Base-by-base conservation (phyloP, 2,888 invertebrate genomes). In the Gortyna flavago region DNA sequence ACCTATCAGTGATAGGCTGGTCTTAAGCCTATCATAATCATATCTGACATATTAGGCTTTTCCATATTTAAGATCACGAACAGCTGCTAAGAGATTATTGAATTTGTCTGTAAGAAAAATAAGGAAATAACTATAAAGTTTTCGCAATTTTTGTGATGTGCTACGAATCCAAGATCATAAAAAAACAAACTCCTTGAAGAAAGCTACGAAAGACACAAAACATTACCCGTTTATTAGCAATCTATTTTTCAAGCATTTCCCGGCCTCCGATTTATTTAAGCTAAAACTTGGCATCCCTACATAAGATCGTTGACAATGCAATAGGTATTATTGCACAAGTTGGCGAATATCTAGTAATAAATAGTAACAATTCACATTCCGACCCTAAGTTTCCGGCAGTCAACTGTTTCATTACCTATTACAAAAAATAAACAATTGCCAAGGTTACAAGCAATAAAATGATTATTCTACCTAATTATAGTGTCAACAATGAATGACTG, bases 391-490 rank as follows among this genome's bases (percentile, higher is more conserved):
- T 65, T 65, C 25, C 32, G 68, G 29, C 59, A 51, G 51, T 32
- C 32, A 32, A 66, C 35, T 25, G 32, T 41, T 62, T 44, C 18
- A n/a, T 67, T 62, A 64, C 32, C n/a, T n/a, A n/a, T n/a, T 57
- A 62, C 68, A 51, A 59, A 29, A 29, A 78, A 77, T 38, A 74
- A 70, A 66, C 25, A 69, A 67, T 41, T 57, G 4, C 44, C 61
- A 80, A 74, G 79, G 67, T 67, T n/a, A 57, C 16, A 67, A 32
- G 32, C 25, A 57, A 72, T n/a, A n/a, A n/a, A n/a, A n/a, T n/a
- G n/a, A n/a, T n/a, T n/a, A n/a, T 9, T 16, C 7, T n/a, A 51
- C 21, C 21, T 51, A 21, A 51, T 51, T 51, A 51, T 51, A n/a
- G 8, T 38, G 8, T 8, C 21, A n/a, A 8, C 25, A 35, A 25